phyloP scores from a whole-genome alignment of 2,797 vertebrate species.

The Lophotriccus pileatus region DNA sequence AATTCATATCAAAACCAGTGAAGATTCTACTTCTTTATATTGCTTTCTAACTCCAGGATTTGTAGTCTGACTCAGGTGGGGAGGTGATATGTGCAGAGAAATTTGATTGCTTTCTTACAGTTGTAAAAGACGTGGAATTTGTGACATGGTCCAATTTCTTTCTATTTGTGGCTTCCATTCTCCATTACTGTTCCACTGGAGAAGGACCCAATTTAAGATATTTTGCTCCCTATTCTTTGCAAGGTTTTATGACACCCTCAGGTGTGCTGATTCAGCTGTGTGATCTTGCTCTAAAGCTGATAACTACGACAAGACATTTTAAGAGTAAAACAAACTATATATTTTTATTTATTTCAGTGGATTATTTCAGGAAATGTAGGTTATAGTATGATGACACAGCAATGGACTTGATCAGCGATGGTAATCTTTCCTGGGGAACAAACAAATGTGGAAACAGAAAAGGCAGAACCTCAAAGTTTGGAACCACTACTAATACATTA shows the following conservation, averaged over 20 bases:
- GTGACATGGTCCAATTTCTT: neutral
- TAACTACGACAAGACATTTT: neutral
- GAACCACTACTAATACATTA: neutral
- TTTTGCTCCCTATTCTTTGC: neutral
- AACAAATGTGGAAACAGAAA: neutral
- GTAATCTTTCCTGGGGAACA: neutral
- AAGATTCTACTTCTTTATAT: neutral
- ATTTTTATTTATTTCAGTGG: neutral
- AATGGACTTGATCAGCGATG: neutral
- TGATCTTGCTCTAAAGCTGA: neutral
- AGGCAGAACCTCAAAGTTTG: neutral
- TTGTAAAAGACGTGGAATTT: neutral
- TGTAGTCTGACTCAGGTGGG: neutral
- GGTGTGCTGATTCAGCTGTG: slow-evolving; percentile 11
- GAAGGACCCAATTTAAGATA: slow-evolving; percentile 22
- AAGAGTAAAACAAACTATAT: neutral
- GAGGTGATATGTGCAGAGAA: neutral
- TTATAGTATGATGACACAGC: neutral
- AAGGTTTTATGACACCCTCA: neutral
- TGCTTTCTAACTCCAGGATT: slow-evolving; percentile 1
- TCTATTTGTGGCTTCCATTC: slow-evolving; percentile 6
- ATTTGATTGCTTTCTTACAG: slow-evolving; percentile 1
- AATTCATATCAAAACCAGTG: neutral
- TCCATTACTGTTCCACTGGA: neutral
- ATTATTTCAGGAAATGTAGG: neutral